These are phyloP conservation scores for Gulo gulo DNA, from an alignment of 2,113 vertebrate species.

Conservation along the genomic window DNA sequence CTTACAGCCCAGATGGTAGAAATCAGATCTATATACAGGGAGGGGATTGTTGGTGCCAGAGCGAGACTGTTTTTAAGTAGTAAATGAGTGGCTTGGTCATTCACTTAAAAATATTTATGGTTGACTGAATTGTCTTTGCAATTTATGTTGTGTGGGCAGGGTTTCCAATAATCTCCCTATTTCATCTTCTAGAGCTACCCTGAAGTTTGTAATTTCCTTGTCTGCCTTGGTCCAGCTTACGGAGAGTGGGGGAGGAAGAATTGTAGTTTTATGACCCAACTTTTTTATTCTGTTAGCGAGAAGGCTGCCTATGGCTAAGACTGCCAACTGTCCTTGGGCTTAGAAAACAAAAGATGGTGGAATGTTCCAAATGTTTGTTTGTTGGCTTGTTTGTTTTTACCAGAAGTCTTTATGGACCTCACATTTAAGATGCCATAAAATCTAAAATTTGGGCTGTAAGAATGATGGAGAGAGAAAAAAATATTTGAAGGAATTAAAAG, in stretches of 20 bases:
- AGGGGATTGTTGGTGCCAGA: not conserved
- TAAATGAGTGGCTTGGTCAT: not conserved
- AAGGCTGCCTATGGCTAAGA: not conserved
- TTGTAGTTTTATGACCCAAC: not conserved
- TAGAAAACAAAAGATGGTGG: not conserved
- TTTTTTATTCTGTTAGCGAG: not conserved
- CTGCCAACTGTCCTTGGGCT: not conserved
- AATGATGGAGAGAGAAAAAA: not conserved
- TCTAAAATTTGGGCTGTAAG: not conserved
- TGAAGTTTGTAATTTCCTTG: not conserved
- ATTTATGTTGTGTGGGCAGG: not conserved
- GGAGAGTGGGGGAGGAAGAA: not conserved
- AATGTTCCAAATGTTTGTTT: not conserved
- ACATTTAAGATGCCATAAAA: not conserved
- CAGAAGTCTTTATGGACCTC: not conserved
- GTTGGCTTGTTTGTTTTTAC: not conserved
- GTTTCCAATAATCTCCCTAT: not conserved
- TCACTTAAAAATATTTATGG: not conserved
- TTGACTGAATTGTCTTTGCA: not conserved
- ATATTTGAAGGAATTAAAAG: constrained; percentile 1
- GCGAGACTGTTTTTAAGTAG: not conserved
- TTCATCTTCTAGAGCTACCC: not conserved
- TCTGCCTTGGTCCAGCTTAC: not conserved
- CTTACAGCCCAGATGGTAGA: not conserved
- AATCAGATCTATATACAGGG: not conserved